A percentile compares a stretch with the other conserved stretches of the same genome.
These are phyloP conservation scores for Argyresthia goedartella DNA, from an alignment of 2,888 invertebrate species.

Conservation along the genomic window DNA sequence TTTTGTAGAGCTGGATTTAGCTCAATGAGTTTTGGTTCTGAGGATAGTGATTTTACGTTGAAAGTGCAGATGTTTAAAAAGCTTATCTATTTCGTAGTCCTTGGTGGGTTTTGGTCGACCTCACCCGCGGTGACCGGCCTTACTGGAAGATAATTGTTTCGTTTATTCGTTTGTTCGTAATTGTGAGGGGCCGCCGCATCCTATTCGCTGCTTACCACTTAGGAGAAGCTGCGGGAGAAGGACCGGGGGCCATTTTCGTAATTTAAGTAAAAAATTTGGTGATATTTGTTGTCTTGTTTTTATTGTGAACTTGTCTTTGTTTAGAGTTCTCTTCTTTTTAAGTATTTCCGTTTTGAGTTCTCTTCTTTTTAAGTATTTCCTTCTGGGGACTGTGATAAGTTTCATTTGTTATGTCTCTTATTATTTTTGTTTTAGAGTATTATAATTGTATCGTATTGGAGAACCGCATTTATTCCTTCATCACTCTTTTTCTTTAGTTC, in stretches of 20 bases:
- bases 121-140: background rate
- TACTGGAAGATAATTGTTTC: background rate
- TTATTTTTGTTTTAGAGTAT: background rate
- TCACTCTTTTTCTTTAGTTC: background rate
- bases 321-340: too few species aligned
- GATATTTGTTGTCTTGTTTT: too few species aligned
- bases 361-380: too few species aligned
- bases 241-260: too few species aligned
- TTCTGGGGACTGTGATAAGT: background rate
- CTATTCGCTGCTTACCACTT: background rate
- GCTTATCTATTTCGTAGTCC: background rate
- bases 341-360: too few species aligned
- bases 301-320: too few species aligned
- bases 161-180: background rate
- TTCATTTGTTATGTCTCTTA: background rate
- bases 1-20: background rate
- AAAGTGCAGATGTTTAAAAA: background rate
- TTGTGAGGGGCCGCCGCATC: background rate
- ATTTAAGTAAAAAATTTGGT: too few species aligned
- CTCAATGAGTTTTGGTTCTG: background rate
- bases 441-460: constrained; percentile 1
- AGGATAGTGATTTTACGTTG: background rate
- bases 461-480: background rate
- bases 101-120: constrained; percentile 1
- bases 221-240: too few species aligned